phyloP scores from a whole-genome alignment of 1,140 invertebrate genomes.

The Sitophilus oryzae region DNA sequence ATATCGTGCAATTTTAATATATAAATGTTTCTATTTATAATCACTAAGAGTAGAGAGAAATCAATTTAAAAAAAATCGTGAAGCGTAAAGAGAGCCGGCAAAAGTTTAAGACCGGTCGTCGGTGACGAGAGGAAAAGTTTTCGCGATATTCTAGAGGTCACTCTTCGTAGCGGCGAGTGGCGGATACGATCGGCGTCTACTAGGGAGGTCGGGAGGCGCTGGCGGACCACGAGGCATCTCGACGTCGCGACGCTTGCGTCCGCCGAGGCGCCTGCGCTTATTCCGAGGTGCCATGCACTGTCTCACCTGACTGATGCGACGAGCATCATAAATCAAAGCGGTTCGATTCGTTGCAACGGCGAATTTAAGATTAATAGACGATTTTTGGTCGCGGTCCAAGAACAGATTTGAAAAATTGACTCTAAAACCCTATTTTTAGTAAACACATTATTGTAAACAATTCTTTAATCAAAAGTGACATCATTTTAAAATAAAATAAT shows the following conservation, averaged over 20 bases:
- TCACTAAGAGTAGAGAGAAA: too few relatives aligned
- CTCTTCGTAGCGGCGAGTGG: conserved; percentile 20
- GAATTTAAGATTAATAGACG: conserved; percentile 4
- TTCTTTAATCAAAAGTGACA: too few relatives aligned
- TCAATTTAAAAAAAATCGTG: too few relatives aligned
- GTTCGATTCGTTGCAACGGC: background rate
- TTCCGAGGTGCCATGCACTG: conserved; percentile 28
- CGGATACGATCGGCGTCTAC: conserved; percentile 39
- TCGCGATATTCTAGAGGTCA: conserved; percentile 17
- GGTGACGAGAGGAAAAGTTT: conserved; percentile 18
- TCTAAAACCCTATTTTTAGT: background rate
- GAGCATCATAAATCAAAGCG: conserved; percentile 20
- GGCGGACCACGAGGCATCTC: conserved; percentile 39
- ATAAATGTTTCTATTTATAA: too few relatives aligned
- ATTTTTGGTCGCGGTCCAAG: background rate
- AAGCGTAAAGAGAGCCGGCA: conserved; percentile 19
- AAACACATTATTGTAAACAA: too few relatives aligned
- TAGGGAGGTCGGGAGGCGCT: conserved; percentile 38
- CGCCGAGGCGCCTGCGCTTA: conserved; percentile 29
- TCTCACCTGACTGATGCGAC: conserved; percentile 34
- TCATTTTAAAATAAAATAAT: too few relatives aligned
- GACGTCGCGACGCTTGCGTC: conserved; percentile 33
- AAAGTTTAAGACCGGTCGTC: conserved; percentile 23
- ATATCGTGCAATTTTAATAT: too few relatives aligned
- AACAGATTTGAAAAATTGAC: background rate